Percentiles rank a stretch among this genome's conserved stretches.
Conservation (phyloP, 2,797 vertebrate species). For the Pteropus rufus region DNA sequence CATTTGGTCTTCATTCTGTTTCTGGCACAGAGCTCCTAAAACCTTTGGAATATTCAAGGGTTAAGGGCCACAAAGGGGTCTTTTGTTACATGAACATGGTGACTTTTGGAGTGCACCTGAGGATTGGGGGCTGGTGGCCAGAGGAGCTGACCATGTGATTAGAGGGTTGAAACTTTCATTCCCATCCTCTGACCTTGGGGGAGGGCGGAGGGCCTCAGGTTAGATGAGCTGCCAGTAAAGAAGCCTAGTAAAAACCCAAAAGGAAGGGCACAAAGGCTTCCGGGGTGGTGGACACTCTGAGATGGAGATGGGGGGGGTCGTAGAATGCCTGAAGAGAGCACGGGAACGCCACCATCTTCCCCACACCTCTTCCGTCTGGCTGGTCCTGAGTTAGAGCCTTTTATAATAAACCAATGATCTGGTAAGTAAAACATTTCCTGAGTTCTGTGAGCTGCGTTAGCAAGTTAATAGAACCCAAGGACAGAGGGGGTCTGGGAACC, state of each 20-base stretch:
- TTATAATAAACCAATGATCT: background rate
- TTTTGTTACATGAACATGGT: background rate
- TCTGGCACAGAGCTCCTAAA: background rate
- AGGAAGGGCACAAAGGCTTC: background rate
- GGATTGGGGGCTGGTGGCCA: background rate
- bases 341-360: background rate
- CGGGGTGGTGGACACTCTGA: background rate
- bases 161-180: background rate
- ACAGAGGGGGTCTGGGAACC: too few relatives aligned
- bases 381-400: background rate
- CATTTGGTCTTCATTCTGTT: background rate
- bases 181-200: background rate
- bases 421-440: background rate
- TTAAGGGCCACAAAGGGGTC: background rate
- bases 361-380: background rate
- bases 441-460: background rate
- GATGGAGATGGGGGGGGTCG: background rate
- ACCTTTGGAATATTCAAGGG: background rate
- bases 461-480: background rate
- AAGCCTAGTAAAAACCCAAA: background rate
- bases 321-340: background rate
- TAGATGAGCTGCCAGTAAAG: background rate
- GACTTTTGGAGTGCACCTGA: background rate
- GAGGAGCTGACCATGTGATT: background rate
- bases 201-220: background rate